A percentile compares a stretch with the other conserved stretches of the same genome.
Evolutionary conservation across 2,888 invertebrate species (phyloP).

Genomic region (Agrotis puta): DNA sequence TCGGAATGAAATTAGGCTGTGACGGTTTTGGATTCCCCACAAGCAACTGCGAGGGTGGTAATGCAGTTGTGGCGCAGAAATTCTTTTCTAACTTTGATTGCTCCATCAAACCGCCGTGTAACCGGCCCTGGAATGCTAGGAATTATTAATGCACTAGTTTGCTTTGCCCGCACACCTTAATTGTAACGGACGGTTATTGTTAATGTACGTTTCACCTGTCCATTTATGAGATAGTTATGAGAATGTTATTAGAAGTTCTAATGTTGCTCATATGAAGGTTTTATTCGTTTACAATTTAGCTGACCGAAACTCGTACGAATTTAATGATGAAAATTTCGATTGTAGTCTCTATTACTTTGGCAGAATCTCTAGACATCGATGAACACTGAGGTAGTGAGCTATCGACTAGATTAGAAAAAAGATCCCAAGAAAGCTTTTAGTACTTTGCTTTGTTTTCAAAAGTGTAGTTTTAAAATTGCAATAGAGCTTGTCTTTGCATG

Average conservation of each 20-base stretch:
- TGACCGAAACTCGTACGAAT: background rate
- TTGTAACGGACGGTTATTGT: conserved; percentile 47
- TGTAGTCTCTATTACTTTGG: background rate
- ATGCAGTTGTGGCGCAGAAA: conserved; percentile 23
- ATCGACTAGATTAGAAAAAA: too few relatives aligned
- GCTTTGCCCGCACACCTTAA: conserved; percentile 44
- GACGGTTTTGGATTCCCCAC: background rate
- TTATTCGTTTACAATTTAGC: conserved; percentile 26
- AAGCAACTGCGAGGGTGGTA: conserved; percentile 7
- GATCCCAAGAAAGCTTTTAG: too few relatives aligned
- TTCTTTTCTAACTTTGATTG: conserved; percentile 47
- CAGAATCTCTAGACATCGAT: too few relatives aligned
- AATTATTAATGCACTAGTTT: conserved; percentile 58
- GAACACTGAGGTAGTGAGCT: too few relatives aligned
- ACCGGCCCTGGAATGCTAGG: conserved; percentile 29
- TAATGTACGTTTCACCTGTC: conserved; percentile 41
- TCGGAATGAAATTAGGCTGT: conserved; percentile 14
- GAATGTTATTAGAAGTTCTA: conserved; percentile 41
- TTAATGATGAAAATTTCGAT: background rate
- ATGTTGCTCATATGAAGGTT: conserved; percentile 3
- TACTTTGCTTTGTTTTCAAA: too few relatives aligned
- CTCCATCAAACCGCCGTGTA: conserved; percentile 32
- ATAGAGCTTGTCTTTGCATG: background rate
- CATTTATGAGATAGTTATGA: conserved; percentile 35
- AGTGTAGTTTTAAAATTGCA: background rate